Conservation (phyloP, 1,140 invertebrate species). For the Calephelis virginiensis region DNA sequence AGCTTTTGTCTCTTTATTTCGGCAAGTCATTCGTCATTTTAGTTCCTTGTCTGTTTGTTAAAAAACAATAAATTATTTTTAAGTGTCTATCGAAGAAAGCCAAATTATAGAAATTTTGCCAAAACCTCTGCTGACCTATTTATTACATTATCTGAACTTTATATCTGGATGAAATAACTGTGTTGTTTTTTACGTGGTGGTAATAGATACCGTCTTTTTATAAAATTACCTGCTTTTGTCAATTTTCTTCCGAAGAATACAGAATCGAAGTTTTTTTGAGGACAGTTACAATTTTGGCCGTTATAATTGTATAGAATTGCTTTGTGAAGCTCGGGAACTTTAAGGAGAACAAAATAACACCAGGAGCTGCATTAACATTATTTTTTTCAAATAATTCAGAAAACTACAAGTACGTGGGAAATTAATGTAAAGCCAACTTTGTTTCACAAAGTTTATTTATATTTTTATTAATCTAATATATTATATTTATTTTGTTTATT, state of each 20-base stretch:
- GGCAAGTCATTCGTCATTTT: background rate
- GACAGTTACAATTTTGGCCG: constrained; percentile 77
- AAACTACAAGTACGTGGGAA: background rate
- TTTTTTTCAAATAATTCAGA: background rate
- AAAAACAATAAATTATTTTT: constrained; percentile 63
- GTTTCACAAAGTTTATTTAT: background rate
- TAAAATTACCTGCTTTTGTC: constrained; percentile 76
- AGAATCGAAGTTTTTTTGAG: constrained; percentile 62
- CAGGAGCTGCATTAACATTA: constrained; percentile 33
- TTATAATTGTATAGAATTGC: constrained; percentile 78
- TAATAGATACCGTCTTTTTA: constrained; percentile 53
- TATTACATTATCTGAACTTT: constrained; percentile 58
- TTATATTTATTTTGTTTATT: too few species aligned
- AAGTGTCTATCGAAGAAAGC: constrained; percentile 24
- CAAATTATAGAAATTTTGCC: constrained; percentile 30
- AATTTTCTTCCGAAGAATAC: constrained; percentile 51
- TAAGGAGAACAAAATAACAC: constrained; percentile 40
- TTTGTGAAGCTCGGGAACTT: constrained; percentile 54
- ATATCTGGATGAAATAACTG: constrained; percentile 60
- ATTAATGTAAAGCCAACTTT: too few species aligned
- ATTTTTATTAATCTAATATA: too few species aligned
- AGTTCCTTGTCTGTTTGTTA: constrained; percentile 47
- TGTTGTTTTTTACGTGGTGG: constrained; percentile 33
- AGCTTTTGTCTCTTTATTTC: background rate
- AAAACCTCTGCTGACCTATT: constrained; percentile 58